Evolutionary conservation across 2,113 vertebrate species (phyloP).

Genomic region (Loxodonta africana): DNA sequence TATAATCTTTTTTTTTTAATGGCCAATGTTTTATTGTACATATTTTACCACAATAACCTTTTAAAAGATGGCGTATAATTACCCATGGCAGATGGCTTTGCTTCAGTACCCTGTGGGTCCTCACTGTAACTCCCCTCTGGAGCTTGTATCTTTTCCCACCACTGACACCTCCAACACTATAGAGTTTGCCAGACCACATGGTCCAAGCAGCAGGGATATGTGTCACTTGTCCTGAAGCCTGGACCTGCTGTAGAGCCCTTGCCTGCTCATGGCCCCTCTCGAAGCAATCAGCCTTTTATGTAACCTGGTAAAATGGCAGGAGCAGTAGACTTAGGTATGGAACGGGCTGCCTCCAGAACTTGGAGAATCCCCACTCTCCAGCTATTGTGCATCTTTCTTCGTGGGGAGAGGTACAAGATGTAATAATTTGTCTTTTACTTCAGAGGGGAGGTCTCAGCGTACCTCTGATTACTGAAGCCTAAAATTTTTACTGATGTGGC

Average conservation of each 20-base stretch:
- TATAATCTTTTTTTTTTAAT: background rate
- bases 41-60: too few relatives aligned
- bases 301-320: background rate
- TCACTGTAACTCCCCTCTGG: background rate
- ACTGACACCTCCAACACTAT: background rate
- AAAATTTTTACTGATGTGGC: background rate
- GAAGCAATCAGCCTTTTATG: background rate
- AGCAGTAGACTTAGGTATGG: background rate
- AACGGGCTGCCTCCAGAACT: background rate
- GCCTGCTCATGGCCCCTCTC: background rate
- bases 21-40: too few relatives aligned
- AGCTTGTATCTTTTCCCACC: background rate
- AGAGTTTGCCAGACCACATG: background rate
- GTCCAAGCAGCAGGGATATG: background rate
- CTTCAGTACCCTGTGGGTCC: background rate
- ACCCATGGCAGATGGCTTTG: background rate
- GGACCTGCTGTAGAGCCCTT: background rate
- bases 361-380: background rate
- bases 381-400: too few relatives aligned
- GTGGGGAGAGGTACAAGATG: too few relatives aligned
- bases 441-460: too few relatives aligned
- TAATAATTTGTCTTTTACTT: too few relatives aligned
- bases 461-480: background rate
- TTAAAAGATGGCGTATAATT: background rate
- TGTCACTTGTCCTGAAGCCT: background rate